Percentiles rank a stretch among this genome's conserved stretches.
phyloP scores from a whole-genome alignment of 2,113 vertebrate species.

The Sceloporus tristichus region DNA sequence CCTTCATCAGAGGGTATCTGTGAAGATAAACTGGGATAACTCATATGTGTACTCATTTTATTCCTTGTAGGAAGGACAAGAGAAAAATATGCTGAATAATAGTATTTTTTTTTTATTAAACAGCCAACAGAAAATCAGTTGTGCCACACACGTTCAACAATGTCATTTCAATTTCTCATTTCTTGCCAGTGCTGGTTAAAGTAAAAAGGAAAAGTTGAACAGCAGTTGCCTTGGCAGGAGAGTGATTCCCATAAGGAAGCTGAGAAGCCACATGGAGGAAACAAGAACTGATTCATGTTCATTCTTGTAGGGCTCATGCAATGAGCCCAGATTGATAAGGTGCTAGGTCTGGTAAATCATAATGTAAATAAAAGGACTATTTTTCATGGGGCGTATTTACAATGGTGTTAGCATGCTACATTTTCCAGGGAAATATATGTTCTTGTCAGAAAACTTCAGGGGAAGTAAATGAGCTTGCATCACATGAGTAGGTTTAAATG shows the following conservation, averaged over 20 bases:
- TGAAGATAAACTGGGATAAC: background rate
- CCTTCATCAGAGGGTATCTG: background rate
- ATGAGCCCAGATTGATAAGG: constrained; percentile 46
- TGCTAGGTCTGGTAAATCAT: constrained; percentile 51
- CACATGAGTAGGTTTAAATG: constrained; percentile 65
- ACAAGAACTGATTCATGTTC: constrained; percentile 25
- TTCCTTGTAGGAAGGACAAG: background rate
- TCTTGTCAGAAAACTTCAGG: constrained; percentile 67
- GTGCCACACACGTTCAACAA: background rate
- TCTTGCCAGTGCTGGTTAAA: background rate
- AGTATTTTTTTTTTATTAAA: no score
- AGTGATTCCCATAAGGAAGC: background rate
- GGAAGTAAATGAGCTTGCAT: constrained; percentile 69
- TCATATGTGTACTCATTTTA: background rate
- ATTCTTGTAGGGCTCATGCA: constrained; percentile 25
- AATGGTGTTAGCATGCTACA: constrained; percentile 54
- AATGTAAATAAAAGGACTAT: constrained; percentile 49
- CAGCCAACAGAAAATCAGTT: background rate
- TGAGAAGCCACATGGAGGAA: constrained; percentile 10
- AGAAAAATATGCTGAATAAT: background rate
- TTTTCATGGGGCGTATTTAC: constrained; percentile 59
- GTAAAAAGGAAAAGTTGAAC: background rate
- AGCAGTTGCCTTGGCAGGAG: constrained; percentile 17
- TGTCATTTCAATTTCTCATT: background rate
- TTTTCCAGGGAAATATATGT: constrained; percentile 67